Evolutionary conservation across 2,113 vertebrate genomes (phyloP).

Genomic region (Empidonax alnorum): DNA sequence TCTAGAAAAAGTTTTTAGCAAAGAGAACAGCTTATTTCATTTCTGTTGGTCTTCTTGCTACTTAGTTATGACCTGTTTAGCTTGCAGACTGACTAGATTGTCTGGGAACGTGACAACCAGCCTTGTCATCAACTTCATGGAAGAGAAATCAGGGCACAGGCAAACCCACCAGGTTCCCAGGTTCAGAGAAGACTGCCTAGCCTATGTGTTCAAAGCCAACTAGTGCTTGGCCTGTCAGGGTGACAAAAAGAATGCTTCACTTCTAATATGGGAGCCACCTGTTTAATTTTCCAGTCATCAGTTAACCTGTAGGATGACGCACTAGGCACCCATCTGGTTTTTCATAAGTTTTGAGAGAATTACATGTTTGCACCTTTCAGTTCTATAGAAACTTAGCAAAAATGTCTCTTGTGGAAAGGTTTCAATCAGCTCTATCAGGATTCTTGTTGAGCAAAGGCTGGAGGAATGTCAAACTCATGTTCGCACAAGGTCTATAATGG

Average conservation of each 20-base stretch:
- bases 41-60: neutral
- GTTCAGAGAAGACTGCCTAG: neutral
- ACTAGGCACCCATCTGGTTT: neutral
- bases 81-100: neutral
- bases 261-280: neutral
- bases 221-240: neutral
- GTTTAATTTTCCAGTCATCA: neutral
- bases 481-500: neutral
- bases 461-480: neutral
- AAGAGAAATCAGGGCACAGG: neutral
- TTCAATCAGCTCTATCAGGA: neutral
- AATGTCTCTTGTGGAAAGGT: neutral
- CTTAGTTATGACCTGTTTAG: neutral
- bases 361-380: neutral
- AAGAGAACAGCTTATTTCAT: neutral
- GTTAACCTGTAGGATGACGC: neutral
- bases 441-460: neutral
- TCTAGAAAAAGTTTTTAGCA: neutral
- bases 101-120: neutral
- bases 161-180: neutral
- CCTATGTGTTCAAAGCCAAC: neutral
- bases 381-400: neutral
- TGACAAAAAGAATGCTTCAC: neutral
- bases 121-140: neutral
- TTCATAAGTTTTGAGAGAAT: neutral